A percentile compares a stretch with the other conserved stretches of the same genome.
phyloP scores from a whole-genome alignment of 2,113 vertebrate genomes.

The Psittacus erithacus region DNA sequence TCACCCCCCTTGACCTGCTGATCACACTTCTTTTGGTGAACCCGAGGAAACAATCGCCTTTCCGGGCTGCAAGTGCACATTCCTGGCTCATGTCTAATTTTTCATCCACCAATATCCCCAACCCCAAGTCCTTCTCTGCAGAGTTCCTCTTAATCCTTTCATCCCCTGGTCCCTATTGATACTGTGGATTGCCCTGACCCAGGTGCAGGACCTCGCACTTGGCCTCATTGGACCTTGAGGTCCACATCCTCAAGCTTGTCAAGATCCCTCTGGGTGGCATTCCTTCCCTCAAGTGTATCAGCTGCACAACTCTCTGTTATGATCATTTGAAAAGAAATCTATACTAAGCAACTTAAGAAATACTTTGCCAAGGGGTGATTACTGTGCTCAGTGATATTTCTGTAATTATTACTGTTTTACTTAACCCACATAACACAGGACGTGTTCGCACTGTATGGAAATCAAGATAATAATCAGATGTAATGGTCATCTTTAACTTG shows the following conservation, averaged over 20 bases:
- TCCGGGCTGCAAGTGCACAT: not conserved
- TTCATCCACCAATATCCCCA: not conserved
- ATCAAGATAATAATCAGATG: conserved; percentile 1
- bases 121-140: not conserved
- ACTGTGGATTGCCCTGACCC: not conserved
- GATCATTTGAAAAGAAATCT: not conserved
- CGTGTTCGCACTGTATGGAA: not conserved
- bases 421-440: not conserved
- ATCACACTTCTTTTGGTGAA: not conserved
- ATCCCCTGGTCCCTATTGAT: not conserved
- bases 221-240: not conserved
- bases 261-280: not conserved
- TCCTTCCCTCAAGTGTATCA: not conserved
- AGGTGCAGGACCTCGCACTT: not conserved
- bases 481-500: not conserved
- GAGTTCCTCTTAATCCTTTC: not conserved
- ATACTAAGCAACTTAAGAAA: not conserved
- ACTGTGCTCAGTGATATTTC: not conserved
- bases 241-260: not conserved
- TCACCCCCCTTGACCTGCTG: not conserved
- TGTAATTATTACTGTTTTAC: not conserved
- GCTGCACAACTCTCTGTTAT: not conserved
- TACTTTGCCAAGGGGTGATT: not conserved
- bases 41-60: not conserved
- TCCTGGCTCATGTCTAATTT: not conserved